Evolutionary conservation across 2,113 vertebrate species (phyloP).

Genomic region (Mus spicilegus): DNA sequence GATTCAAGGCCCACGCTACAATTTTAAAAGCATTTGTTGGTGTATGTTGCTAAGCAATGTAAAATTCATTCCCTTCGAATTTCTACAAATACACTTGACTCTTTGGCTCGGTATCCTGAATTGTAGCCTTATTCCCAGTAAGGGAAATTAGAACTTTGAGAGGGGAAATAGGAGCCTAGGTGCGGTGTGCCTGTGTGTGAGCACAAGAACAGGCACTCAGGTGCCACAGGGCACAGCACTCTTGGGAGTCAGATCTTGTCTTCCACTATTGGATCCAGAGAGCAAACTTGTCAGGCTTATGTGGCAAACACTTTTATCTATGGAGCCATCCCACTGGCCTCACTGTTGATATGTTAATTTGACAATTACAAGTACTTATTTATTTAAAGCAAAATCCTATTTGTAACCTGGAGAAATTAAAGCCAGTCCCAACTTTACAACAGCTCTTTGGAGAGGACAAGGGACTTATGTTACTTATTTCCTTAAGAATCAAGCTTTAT

Average conservation of each 20-base stretch:
- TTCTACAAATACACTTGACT: neutral
- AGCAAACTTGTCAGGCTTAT: neutral
- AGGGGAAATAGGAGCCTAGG: neutral
- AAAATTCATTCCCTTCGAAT: neutral
- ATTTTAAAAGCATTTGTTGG: neutral
- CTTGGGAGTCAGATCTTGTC: neutral
- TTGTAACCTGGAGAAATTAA: conserved; percentile 53
- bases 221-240: neutral
- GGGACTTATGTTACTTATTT: conserved; percentile 80
- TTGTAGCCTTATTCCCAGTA: conserved; percentile 53
- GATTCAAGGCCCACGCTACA: neutral
- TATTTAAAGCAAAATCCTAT: conserved; percentile 58
- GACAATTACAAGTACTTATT: neutral
- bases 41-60: neutral
- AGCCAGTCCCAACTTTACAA: conserved; percentile 49
- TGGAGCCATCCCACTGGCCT: neutral
- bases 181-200: neutral
- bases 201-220: neutral
- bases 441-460: conserved; percentile 80
- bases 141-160: conserved; percentile 59
- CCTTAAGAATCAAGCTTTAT: conserved; percentile 88
- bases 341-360: conserved; percentile 70
- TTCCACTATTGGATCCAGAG: neutral
- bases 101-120: conserved; percentile 77
- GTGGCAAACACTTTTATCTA: neutral